Evolutionary conservation across 1,140 invertebrate species (phyloP).

Genomic region (Aphaenogaster ashmeadi): DNA sequence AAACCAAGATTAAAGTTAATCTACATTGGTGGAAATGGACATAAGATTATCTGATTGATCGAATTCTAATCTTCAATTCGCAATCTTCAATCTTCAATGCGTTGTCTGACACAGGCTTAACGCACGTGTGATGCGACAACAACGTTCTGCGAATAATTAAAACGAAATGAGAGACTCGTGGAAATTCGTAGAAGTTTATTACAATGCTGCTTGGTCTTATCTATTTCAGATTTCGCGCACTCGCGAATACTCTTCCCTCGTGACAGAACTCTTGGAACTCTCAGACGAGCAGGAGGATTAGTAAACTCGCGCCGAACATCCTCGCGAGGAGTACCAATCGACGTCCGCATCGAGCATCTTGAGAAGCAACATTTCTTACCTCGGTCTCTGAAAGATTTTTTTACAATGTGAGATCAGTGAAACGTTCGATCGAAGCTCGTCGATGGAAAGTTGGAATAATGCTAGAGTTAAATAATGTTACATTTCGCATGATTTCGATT

Average conservation of each 20-base stretch:
- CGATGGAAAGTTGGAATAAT: not conserved
- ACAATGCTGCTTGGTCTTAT: not conserved
- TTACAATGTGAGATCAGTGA: not conserved
- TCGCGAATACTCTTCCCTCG: not conserved
- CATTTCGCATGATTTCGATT: not conserved
- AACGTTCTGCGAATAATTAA: not conserved
- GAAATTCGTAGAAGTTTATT: constrained; percentile 36
- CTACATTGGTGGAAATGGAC: too few relatives aligned
- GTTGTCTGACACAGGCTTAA: too few relatives aligned
- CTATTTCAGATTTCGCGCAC: too few relatives aligned
- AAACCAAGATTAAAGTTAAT: too few relatives aligned
- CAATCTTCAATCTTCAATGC: too few relatives aligned
- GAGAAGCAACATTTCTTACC: constrained; percentile 23
- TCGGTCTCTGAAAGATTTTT: constrained; percentile 29
- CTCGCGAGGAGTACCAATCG: not conserved
- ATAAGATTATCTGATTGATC: too few relatives aligned
- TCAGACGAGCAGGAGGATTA: constrained; percentile 15
- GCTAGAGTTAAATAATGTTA: not conserved
- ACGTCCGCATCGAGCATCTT: not conserved
- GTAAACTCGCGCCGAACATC: not conserved
- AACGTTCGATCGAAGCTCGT: not conserved
- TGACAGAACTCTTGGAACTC: not conserved
- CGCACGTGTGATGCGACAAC: not conserved
- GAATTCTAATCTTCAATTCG: too few relatives aligned
- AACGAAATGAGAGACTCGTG: not conserved